Base-by-base conservation (phyloP, 2,797 vertebrate genomes). In the Antennarius maculatus region DNA sequence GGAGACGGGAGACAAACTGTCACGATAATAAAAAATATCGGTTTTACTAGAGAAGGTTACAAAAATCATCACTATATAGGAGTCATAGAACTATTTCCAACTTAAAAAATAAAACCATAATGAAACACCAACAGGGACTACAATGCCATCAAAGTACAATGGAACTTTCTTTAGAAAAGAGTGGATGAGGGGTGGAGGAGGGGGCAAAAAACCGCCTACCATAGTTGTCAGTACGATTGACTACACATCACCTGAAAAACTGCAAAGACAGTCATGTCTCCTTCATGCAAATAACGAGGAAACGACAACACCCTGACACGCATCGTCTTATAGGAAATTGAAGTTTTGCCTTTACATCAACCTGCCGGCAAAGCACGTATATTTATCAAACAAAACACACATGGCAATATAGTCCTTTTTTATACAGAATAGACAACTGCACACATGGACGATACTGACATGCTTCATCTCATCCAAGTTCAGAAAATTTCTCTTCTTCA, bases 1-100 rank as follows among this genome's bases (percentile, higher is more conserved):
- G 60, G 93, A 95, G 93, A 93, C 94, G 86, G 91, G 91, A 94
- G 84, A 93, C 93, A 3, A 93, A 94, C 88, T 81, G 94, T 95
- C 95, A 96, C 95, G 95, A 95, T 96, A 95, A 96, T 97, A 97
- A 96, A 98, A 98, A 98, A 98, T 97, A 97, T 96, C 95, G 94
- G 95, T 98, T 94, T 97, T 96, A 98, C 96, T 98, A 96, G 96
- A 96, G 97, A 97, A 96, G 95, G 96, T 97, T 98, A 99, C 97
- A 99, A 99, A 98, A 98, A 97, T 92, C 90, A 91, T 89, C 92
- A 94, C 92, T 91, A 92, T 91, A 92, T 88, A 94, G 91, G 91
- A 93, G 90, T 92, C 88, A 85, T 92, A 91, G 90, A 93, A 93
- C 91, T 90, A 92, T 90, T 89, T 90, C 77, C 84, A 92, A 93